Evolutionary conservation across 2,888 invertebrate species (phyloP).

Genomic region (Heliconius ismenius): DNA sequence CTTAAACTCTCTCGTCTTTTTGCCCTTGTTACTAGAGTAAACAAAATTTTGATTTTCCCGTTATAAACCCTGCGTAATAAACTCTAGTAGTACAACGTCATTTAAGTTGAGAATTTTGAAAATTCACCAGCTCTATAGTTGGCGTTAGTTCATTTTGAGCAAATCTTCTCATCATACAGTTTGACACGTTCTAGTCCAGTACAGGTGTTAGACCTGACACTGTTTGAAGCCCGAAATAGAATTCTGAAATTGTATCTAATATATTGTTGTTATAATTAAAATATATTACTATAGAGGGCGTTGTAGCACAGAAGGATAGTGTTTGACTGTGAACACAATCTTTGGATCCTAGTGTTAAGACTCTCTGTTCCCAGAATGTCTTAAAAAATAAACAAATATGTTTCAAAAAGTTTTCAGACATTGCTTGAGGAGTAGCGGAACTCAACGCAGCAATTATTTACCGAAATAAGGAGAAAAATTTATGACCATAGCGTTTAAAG

Average conservation of each 20-base stretch:
- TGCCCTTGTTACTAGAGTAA: background rate
- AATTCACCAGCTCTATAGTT: slow-evolving; percentile 27
- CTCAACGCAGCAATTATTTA: background rate
- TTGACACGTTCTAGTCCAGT: slow-evolving; percentile 47
- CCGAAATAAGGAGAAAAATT: too few relatives aligned
- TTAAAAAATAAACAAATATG: too few relatives aligned
- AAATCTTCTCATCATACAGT: slow-evolving; percentile 46
- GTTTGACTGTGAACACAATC: background rate
- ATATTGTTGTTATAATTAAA: background rate
- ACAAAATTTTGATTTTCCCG: too few relatives aligned
- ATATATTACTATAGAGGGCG: background rate
- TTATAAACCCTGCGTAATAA: background rate
- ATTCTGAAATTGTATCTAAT: slow-evolving; percentile 31
- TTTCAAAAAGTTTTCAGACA: too few relatives aligned
- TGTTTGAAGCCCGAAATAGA: slow-evolving; percentile 41
- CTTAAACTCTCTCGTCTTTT: background rate
- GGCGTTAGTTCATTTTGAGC: slow-evolving; percentile 32
- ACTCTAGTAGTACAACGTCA: background rate
- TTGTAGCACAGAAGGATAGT: background rate
- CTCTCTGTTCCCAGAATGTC: too few relatives aligned
- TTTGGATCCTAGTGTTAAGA: too few relatives aligned
- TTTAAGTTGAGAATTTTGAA: slow-evolving; percentile 31
- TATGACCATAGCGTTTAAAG: background rate
- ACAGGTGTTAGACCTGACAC: slow-evolving; percentile 34
- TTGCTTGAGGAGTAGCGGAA: background rate